phyloP scores from a whole-genome alignment of 2,888 invertebrate genomes.

The Trichopoda pennipes region DNA sequence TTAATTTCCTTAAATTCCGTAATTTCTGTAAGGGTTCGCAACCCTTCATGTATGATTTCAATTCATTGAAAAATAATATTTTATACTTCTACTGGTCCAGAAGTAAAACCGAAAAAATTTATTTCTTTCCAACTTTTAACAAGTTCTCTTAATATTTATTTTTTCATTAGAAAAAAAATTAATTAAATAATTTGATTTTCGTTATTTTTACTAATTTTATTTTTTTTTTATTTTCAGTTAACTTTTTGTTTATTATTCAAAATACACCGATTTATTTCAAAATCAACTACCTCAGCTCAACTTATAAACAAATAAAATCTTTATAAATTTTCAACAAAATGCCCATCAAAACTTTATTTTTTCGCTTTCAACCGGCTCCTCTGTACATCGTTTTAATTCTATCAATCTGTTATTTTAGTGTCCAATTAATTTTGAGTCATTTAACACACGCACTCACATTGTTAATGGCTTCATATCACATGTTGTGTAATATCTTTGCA shows the following conservation, averaged over 20 bases:
- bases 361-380: conserved; percentile 88
- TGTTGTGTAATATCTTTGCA: conserved; percentile 95
- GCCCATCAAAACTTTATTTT: conserved; percentile 90
- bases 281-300: background rate
- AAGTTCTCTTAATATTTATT: background rate
- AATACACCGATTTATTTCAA: background rate
- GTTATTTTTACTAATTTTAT: background rate
- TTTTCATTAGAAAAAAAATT: background rate
- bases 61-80: too few species aligned
- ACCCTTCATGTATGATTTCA: too few species aligned
- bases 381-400: conserved; percentile 87
- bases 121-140: background rate
- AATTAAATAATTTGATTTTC: conserved; percentile 1
- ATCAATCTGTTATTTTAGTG: conserved; percentile 88
- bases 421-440: conserved; percentile 92
- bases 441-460: conserved; percentile 95
- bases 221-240: conserved; percentile 48
- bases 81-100: too few species aligned
- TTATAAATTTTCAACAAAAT: conserved; percentile 79
- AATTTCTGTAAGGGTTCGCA: too few species aligned
- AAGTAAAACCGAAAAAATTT: too few species aligned
- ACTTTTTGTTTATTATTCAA: conserved; percentile 2
- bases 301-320: too few species aligned
- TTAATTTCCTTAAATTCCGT: too few species aligned
- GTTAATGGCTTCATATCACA: conserved; percentile 95